These are phyloP conservation scores for Rhagoletis pomonella DNA, from an alignment of 1,140 invertebrate species.

Conservation along the genomic window DNA sequence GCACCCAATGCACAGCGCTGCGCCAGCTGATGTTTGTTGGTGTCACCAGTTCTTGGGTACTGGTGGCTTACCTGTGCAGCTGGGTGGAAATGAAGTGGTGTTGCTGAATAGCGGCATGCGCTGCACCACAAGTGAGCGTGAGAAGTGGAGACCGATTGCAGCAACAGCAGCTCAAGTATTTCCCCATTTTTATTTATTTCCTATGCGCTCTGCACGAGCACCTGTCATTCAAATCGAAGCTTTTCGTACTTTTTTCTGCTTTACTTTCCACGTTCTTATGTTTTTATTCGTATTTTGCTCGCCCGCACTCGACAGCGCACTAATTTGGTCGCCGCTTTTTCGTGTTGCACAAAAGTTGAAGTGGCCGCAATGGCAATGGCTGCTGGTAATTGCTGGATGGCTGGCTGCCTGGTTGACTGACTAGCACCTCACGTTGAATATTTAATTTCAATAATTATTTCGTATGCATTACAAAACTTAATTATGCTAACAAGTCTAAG, in stretches of 20 bases:
- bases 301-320: not conserved
- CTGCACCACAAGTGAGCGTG: not conserved
- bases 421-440: slow-evolving; percentile 8
- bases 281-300: not conserved
- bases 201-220: not conserved
- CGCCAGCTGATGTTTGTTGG: not conserved
- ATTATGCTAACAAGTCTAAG: slow-evolving; percentile 35
- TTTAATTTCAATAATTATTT: slow-evolving; percentile 53
- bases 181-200: slow-evolving; percentile 13
- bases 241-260: not conserved
- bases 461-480: slow-evolving; percentile 35
- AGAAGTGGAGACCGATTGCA: not conserved
- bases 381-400: not conserved
- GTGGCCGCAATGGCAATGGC: slow-evolving; percentile 40
- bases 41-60: not conserved
- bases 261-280: not conserved
- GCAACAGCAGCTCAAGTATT: slow-evolving; percentile 38
- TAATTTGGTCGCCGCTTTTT: slow-evolving; percentile 47
- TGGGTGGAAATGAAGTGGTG: slow-evolving; percentile 35
- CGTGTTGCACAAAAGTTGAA: slow-evolving; percentile 46
- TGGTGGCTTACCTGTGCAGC: not conserved
- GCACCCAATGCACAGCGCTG: not conserved
- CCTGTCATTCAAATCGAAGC: slow-evolving; percentile 26
- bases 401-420: too few relatives aligned
- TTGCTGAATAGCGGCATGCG: not conserved